Evolutionary conservation across 2,113 vertebrate genomes (phyloP), one percentile per base, ranked within the genome.

Genomic region (Trematocara unimaculatum): DNA sequence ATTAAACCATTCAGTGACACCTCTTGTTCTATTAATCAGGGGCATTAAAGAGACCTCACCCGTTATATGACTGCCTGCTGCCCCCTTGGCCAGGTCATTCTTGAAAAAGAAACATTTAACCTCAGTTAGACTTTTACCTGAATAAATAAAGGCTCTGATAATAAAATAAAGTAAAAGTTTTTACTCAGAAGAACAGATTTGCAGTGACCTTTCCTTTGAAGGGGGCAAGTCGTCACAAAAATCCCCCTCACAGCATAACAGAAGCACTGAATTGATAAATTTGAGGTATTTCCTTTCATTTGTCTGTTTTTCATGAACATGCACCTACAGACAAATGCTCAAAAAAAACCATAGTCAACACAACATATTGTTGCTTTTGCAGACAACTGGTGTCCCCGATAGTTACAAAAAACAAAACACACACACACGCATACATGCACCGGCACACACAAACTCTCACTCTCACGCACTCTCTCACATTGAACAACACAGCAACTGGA

Each of bases 401-500:
- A 83, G 87, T 85, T 88, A 84, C n/a, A 64, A 79, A 47, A 83
- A 84, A 74, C 62, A 74, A 33, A 14, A 47, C 53, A 77, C 54
- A 67, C 35, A 60, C 20, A 18, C 72, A 67, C 11, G 79, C 47
- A 91, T 33, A 88, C 55, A 89, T 53, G 74, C 70, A 83, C 67
- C 40, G 74, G 67, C 81, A 67, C 54, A 45, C 82, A 89, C 83
- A 85, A 85, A 90, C 85, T 82, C 93, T 40, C 87, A 90, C 84
- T 77, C 92, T 49, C 89, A 87, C 83, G n/a, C 89, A 23, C 83
- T 62, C 87, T 64, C 89, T 89, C 87, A 77, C 91, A 35, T 79
- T 81, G 87, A 89, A 93, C 91, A 90, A 87, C 84, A 89, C 89
- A 58, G 88, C 82, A 89, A 89, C 90, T 78, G 13, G 87, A 93